A percentile compares a stretch with the other conserved stretches of the same genome.
phyloP scores from a whole-genome alignment of 2,888 invertebrate species.

The Lucinisca nassula region DNA sequence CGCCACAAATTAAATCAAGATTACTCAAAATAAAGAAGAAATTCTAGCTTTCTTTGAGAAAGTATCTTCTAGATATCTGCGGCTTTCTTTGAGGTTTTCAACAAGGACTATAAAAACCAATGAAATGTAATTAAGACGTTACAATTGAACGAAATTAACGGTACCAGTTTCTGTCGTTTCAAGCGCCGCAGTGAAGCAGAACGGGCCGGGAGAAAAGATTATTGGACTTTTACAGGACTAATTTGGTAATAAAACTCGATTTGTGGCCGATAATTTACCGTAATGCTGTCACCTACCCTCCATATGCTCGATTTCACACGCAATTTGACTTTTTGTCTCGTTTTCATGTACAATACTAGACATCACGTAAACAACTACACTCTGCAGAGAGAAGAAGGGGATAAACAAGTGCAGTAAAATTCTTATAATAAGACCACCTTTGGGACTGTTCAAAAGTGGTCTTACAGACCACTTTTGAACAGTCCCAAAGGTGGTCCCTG shows the following conservation, averaged over 20 bases:
- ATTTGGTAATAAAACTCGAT: not conserved
- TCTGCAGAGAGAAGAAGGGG: too few species aligned
- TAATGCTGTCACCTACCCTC: not conserved
- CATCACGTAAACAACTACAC: too few species aligned
- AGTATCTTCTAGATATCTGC: not conserved
- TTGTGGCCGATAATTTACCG: not conserved
- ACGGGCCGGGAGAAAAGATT: not conserved
- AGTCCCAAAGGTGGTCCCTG: too few species aligned
- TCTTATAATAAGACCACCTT: too few species aligned
- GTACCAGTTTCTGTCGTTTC: too few species aligned
- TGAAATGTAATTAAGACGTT: not conserved
- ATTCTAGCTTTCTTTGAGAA: not conserved
- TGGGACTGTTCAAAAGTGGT: too few species aligned
- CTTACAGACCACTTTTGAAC: too few species aligned
- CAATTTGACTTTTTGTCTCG: too few species aligned
- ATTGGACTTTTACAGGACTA: too few species aligned
- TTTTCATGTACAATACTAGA: too few species aligned
- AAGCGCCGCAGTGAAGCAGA: not conserved
- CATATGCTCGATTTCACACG: constrained; percentile 2
- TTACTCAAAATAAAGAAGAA: not conserved
- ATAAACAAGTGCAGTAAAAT: too few species aligned
- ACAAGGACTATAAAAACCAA: not conserved
- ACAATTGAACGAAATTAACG: not conserved
- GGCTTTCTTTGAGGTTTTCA: not conserved
- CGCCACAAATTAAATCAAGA: constrained; percentile 9